Evolutionary conservation across 2,797 vertebrate species (phyloP).

Genomic region (Caiman crocodilus): DNA sequence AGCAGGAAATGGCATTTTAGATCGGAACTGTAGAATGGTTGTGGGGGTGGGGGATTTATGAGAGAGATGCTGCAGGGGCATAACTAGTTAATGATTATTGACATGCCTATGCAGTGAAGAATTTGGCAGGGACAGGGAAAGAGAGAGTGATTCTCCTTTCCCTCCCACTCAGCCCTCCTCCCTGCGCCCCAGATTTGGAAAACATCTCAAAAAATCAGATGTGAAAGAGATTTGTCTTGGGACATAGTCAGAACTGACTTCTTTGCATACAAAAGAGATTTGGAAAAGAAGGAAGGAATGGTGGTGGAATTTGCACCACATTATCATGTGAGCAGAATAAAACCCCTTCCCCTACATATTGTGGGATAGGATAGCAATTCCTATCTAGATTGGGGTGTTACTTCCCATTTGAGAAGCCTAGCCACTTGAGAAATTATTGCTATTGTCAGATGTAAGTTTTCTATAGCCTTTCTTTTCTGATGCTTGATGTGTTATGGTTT

Average conservation of each 20-base stretch:
- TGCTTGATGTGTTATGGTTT: background rate
- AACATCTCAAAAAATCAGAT: background rate
- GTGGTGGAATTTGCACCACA: background rate
- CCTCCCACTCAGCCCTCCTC: background rate
- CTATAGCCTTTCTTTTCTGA: background rate
- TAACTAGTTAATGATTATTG: constrained; percentile 15
- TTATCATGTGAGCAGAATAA: background rate
- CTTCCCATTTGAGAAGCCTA: background rate
- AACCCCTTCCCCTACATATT: background rate
- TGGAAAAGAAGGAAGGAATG: background rate
- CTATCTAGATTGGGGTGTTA: background rate
- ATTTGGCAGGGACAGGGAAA: background rate
- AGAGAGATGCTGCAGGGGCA: constrained; percentile 7
- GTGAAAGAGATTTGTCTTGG: background rate
- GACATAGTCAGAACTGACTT: constrained; percentile 1
- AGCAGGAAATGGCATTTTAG: constrained; percentile 67
- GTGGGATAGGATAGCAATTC: background rate
- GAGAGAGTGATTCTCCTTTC: background rate
- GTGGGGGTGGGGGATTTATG: constrained; percentile 23
- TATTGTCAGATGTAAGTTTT: background rate
- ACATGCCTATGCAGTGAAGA: background rate
- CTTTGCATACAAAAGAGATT: background rate
- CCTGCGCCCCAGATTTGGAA: background rate
- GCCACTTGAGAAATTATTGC: background rate
- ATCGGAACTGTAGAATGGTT: constrained; percentile 38